phyloP scores from a whole-genome alignment of 1,140 invertebrate species.

The Venustaconcha ellipsiformis region DNA sequence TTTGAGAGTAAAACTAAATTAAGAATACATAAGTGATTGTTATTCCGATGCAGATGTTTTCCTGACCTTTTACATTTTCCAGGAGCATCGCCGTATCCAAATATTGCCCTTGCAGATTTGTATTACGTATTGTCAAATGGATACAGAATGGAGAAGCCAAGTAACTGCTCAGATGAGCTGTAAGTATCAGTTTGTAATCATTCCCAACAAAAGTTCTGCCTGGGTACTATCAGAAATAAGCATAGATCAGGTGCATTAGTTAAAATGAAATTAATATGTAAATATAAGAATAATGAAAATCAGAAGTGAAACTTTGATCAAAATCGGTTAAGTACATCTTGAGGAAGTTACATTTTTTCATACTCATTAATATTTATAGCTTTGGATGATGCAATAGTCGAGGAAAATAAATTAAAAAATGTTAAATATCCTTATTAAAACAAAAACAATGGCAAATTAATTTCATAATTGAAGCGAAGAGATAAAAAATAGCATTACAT shows the following conservation, averaged over 20 bases:
- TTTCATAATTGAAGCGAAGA: too few relatives aligned
- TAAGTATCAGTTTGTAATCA: constrained; percentile 43
- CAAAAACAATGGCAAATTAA: too few relatives aligned
- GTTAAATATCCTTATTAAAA: too few relatives aligned
- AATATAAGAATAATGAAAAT: neutral
- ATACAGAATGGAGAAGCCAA: constrained; percentile 66
- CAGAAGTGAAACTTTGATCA: neutral
- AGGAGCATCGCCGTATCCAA: constrained; percentile 67
- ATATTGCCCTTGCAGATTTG: constrained; percentile 63
- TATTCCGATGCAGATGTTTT: neutral
- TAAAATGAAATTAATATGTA: too few relatives aligned
- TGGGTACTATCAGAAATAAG: neutral
- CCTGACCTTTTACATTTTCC: constrained; percentile 1
- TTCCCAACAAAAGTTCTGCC: neutral
- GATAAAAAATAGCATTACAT: too few relatives aligned
- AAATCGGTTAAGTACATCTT: neutral
- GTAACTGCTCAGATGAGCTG: constrained; percentile 66
- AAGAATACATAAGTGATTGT: too few relatives aligned
- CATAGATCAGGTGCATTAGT: neutral
- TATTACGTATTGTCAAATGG: constrained; percentile 62
- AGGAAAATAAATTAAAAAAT: too few relatives aligned
- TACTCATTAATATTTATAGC: too few relatives aligned
- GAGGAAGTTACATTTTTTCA: neutral
- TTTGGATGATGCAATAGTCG: too few relatives aligned
- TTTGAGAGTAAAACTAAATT: too few relatives aligned